Conservation (phyloP, 2,797 vertebrate species). For the Onychomys torridus region DNA sequence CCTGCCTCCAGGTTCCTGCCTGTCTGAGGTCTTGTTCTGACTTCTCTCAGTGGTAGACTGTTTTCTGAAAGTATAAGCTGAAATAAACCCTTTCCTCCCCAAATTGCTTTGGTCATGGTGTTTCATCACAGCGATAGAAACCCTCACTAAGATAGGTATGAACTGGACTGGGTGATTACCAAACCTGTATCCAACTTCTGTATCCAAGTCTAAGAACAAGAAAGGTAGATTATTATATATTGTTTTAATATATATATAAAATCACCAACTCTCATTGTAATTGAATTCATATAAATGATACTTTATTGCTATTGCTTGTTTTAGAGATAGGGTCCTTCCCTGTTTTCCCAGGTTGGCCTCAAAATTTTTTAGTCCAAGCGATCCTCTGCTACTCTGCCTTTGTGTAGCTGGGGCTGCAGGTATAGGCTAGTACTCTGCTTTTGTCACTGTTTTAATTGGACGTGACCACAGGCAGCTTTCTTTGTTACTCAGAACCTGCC, state of each 20-base stretch:
- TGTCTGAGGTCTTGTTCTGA: not conserved
- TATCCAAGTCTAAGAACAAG: not conserved
- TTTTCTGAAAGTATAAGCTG: not conserved
- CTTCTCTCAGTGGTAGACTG: not conserved
- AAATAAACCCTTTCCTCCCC: not conserved
- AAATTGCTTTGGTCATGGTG: not conserved
- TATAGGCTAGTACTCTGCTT: not conserved
- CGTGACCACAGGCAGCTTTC: not conserved
- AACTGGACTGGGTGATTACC: not conserved
- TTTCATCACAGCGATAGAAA: not conserved
- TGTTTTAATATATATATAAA: not conserved
- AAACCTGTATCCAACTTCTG: not conserved
- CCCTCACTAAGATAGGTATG: not conserved
- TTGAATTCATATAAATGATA: not conserved
- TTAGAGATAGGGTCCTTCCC: not conserved
- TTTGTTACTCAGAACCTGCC: not conserved
- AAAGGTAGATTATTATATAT: not conserved
- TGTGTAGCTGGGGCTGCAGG: not conserved
- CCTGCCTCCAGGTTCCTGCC: no score
- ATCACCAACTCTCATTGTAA: not conserved
- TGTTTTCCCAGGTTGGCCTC: not conserved
- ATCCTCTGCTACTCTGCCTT: not conserved
- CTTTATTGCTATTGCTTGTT: not conserved
- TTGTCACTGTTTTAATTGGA: not conserved
- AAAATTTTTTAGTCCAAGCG: no score